These are phyloP conservation scores for crab-eating macaque (Macaca fascicularis) DNA, from an alignment of 2,113 vertebrate genomes.

Conservation along the genomic window DNA sequence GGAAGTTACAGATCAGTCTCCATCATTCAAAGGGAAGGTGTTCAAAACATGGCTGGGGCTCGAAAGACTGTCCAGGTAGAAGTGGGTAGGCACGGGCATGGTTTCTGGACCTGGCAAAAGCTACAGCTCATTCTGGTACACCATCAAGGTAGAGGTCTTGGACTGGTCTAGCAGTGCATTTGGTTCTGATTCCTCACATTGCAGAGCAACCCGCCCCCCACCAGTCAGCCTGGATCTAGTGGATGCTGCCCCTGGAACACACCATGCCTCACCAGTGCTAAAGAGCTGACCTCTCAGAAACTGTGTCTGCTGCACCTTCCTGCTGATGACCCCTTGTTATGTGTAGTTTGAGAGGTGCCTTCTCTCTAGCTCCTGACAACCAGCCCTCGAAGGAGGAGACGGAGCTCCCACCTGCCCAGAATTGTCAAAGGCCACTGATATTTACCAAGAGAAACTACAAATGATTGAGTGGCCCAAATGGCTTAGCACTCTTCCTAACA, in stretches of 20 bases:
- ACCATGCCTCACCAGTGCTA: accelerated
- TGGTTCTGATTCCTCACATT: accelerated
- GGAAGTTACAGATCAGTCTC: neutral
- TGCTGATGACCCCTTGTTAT: accelerated
- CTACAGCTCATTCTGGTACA: accelerated
- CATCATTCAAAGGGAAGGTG: neutral
- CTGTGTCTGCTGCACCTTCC: accelerated
- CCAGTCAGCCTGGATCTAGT: neutral
- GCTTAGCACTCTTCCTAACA: accelerated
- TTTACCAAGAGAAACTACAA: neutral
- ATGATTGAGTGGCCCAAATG: accelerated
- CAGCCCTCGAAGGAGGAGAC: accelerated
- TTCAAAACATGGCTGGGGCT: neutral
- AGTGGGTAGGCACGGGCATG: accelerated
- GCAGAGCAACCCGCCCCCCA: accelerated
- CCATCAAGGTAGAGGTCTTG: accelerated
- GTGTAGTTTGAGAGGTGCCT: accelerated
- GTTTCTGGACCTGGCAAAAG: neutral
- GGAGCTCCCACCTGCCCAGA: accelerated
- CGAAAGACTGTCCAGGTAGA: neutral
- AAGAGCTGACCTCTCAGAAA: neutral
- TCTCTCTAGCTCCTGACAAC: too few relatives aligned
- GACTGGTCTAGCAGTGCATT: accelerated
- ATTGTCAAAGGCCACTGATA: accelerated
- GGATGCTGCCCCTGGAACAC: accelerated